A percentile compares a stretch with the other conserved stretches of the same genome.
These are phyloP conservation scores for Pomacea canaliculata DNA, from an alignment of 2,888 invertebrate genomes.

Conservation along the genomic window DNA sequence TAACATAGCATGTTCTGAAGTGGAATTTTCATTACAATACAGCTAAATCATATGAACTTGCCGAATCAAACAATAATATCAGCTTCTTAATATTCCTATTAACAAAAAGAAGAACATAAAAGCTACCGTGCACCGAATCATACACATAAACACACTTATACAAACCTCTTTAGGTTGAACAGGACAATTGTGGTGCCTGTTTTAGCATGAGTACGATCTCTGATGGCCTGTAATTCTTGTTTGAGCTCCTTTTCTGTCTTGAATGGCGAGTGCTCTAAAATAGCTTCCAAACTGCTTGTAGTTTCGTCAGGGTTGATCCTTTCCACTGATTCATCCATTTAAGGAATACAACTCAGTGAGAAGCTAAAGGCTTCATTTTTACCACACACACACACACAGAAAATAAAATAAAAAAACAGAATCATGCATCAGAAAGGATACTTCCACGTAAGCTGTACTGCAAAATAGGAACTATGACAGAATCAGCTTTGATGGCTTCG, in stretches of 20 bases:
- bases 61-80: neutral
- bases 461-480: conserved; percentile 63
- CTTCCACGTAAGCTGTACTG: conserved; percentile 49
- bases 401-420: no score
- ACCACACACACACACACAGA: no score
- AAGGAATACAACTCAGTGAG: no score
- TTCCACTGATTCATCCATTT: conserved; percentile 10
- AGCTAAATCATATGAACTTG: neutral
- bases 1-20: no score
- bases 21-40: neutral
- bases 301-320: conserved; percentile 26
- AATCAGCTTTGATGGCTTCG: conserved; percentile 50
- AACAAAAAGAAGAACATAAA: no score
- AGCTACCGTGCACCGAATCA: neutral
- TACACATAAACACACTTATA: neutral
- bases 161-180: conserved; percentile 48
- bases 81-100: neutral
- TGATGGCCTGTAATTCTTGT: conserved; percentile 47
- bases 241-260: conserved; percentile 50
- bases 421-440: conserved; percentile 50
- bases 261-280: conserved; percentile 56
- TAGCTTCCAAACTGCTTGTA: conserved; percentile 48
- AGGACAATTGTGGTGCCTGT: conserved; percentile 65
- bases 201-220: conserved; percentile 37
- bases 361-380: neutral